A percentile compares a stretch with the other conserved stretches of the same genome.
Conservation (phyloP, 2,113 vertebrate species). For the Geococcyx californianus region DNA sequence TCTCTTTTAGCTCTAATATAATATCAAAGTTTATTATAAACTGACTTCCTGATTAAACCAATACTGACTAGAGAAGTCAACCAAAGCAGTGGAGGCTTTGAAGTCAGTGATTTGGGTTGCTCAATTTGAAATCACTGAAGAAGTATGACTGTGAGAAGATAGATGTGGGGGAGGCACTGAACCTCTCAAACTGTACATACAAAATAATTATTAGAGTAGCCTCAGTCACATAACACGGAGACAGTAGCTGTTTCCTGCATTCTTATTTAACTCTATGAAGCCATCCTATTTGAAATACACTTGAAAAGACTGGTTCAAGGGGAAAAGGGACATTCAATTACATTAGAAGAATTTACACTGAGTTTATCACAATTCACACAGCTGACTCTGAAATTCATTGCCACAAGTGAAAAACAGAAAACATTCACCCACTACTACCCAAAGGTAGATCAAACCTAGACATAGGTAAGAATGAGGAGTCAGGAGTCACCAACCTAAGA, state of each 20-base stretch:
- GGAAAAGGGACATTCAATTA: not conserved
- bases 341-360: not conserved
- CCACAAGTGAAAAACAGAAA: not conserved
- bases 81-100: not conserved
- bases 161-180: not conserved
- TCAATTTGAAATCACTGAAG: not conserved
- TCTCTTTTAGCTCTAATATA: not conserved
- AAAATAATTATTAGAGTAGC: not conserved
- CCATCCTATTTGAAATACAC: not conserved
- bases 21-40: not conserved
- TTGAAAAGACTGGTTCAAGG: not conserved
- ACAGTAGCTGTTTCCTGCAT: not conserved
- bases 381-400: not conserved
- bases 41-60: not conserved
- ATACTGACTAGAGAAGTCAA: not conserved
- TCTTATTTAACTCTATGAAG: not conserved
- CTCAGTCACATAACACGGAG: not conserved
- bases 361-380: not conserved
- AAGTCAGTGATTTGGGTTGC: not conserved
- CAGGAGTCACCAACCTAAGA: not conserved
- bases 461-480: not conserved
- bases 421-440: not conserved
- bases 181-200: not conserved
- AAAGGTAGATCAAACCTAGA: conserved; percentile 9
- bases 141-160: not conserved